Evolutionary conservation across 2,113 vertebrate genomes (phyloP), one percentile per base, ranked within the genome.

Genomic region (Sorex araneus): DNA sequence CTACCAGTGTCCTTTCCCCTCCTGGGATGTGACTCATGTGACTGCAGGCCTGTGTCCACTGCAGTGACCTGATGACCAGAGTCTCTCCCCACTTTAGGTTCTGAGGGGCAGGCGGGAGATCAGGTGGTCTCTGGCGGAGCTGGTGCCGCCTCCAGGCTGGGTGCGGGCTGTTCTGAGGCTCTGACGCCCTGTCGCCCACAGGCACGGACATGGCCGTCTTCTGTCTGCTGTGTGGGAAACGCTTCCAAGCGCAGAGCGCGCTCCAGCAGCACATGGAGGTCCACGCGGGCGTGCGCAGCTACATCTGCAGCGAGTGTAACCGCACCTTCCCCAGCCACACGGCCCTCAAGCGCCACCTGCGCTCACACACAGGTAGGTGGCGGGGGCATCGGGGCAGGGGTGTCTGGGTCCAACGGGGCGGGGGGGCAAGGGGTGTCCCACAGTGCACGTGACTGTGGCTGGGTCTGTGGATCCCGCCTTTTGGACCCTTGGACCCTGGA

Each of bases 201-300:
- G 99, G 99, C 32, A 99, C 99, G 0, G 99, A 99, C 98, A 99
- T 99, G 99, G 99, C 99, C 0, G 99, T 99, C 94, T 99, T 99
- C 97, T 99, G 99, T 97, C 98, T 99, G 97, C 98, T 99, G 45
- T 99, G 99, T 0, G 99, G 99, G 63, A 99, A 99, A 96, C 99
- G 99, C 18, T 99, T 99, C 97, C 99, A 99, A 98, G 99, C 99
- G 0, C 99, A 99, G 98, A 98, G 98, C 0, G 99, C 99, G 0
- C 96, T 99, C 96, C 99, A 99, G 98, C 99, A 99, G 98, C 99
- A 99, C 98, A 99, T 99, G 99, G 99, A 99, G 92, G 99, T 99
- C 92, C 99, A 99, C 12, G 99, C 99, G 0, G 99, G 99, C 9
- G 99, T 99, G 75, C 98, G 99, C 94, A 99, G 99, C 98, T 99